A percentile compares a stretch with the other conserved stretches of the same genome.
phyloP scores from a whole-genome alignment of 1,140 invertebrate species.

The Drosophila tropicalis region DNA sequence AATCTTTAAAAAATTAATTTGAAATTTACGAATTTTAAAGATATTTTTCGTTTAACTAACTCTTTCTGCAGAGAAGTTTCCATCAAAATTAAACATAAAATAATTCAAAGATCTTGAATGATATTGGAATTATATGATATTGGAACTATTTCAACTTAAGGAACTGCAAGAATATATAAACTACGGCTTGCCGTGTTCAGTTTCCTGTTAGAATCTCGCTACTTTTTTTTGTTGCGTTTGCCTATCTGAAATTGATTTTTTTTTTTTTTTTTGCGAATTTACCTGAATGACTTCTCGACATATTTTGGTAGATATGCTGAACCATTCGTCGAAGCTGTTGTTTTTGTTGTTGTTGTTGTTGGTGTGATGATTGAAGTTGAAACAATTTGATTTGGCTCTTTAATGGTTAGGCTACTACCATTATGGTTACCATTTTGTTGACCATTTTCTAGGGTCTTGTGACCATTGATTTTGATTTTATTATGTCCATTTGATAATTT shows the following conservation, averaged over 20 bases:
- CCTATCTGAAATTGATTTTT: conserved; percentile 1
- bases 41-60: too few relatives aligned
- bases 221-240: neutral
- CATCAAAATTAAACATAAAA: too few relatives aligned
- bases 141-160: neutral
- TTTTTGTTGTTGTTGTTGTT: conserved; percentile 32
- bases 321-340: conserved; percentile 58
- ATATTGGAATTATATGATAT: too few relatives aligned
- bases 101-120: too few relatives aligned
- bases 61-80: too few relatives aligned
- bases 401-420: conserved; percentile 33
- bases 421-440: conserved; percentile 48
- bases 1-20: too few relatives aligned
- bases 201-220: neutral
- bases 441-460: conserved; percentile 12
- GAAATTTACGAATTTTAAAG: too few relatives aligned
- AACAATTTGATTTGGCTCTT: conserved; percentile 25
- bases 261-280: conserved; percentile 50
- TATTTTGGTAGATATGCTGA: conserved; percentile 81
- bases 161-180: neutral
- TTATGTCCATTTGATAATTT: conserved; percentile 30
- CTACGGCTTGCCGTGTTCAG: neutral
- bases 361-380: conserved; percentile 19
- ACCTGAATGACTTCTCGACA: conserved; percentile 84
- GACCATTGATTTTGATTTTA: conserved; percentile 23